Percentiles rank a stretch among this genome's conserved stretches.
phyloP scores from a whole-genome alignment of 1,140 invertebrate genomes.

The Belonocnema kinseyi region DNA sequence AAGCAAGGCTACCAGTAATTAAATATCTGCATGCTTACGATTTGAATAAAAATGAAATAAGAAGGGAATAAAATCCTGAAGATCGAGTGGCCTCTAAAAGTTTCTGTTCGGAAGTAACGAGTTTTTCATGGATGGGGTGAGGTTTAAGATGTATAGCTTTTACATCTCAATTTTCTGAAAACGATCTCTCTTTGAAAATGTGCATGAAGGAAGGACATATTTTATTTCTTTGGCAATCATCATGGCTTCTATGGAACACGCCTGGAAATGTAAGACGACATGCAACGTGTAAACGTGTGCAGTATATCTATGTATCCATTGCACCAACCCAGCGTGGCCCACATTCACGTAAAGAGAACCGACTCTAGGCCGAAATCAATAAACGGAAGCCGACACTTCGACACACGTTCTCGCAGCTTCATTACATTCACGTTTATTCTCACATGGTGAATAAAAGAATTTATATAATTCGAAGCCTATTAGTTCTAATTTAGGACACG shows the following conservation, averaged over 20 bases:
- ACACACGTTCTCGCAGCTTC: slow-evolving; percentile 50
- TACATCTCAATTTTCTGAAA: slow-evolving; percentile 16
- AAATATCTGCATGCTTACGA: too few relatives aligned
- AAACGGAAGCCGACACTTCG: slow-evolving; percentile 64
- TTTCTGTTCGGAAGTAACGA: not conserved
- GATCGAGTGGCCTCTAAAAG: not conserved
- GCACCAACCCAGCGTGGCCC: slow-evolving; percentile 59
- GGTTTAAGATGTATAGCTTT: not conserved
- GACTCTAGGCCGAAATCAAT: slow-evolving; percentile 68
- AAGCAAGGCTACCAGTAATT: too few relatives aligned
- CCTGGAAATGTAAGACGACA: not conserved
- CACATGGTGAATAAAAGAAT: not conserved
- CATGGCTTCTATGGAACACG: not conserved
- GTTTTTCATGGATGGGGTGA: slow-evolving; percentile 15
- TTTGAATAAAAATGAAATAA: not conserved
- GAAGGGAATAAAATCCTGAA: not conserved
- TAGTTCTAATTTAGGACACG: too few relatives aligned
- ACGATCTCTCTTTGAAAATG: slow-evolving; percentile 14
- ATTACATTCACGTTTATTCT: slow-evolving; percentile 32
- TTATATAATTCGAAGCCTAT: not conserved
- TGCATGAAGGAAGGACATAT: not conserved
- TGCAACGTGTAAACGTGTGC: not conserved
- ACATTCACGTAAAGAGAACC: slow-evolving; percentile 59
- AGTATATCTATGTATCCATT: slow-evolving; percentile 44
- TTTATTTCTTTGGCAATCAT: slow-evolving; percentile 6